These are phyloP conservation scores for Calypte anna DNA, from an alignment of 2,113 vertebrate genomes.

Conservation along the genomic window DNA sequence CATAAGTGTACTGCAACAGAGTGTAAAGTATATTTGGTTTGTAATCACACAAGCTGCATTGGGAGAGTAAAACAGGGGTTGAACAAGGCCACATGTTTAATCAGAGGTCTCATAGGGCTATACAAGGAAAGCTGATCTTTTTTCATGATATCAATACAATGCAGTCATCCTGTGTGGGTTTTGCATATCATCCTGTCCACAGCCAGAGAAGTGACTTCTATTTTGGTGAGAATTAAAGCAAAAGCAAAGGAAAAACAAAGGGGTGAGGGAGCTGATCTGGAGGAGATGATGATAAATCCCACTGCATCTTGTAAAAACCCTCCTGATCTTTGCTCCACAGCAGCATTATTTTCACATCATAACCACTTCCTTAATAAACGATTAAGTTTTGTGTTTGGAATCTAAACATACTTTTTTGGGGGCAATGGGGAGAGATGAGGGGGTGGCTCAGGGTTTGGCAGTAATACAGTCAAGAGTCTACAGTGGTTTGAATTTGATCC, in stretches of 20 bases:
- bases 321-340: constrained; percentile 13
- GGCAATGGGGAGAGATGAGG: background rate
- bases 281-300: constrained; percentile 28
- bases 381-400: constrained; percentile 48
- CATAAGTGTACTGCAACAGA: background rate
- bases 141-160: constrained; percentile 45
- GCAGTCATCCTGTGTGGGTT: constrained; percentile 58
- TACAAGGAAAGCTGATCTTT: constrained; percentile 51
- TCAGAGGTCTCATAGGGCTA: constrained; percentile 11
- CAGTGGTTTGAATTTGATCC: constrained; percentile 19
- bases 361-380: constrained; percentile 65
- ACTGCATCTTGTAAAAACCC: constrained; percentile 24
- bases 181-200: constrained; percentile 38
- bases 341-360: background rate
- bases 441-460: constrained; percentile 13
- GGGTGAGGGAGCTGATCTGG: background rate
- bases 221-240: constrained; percentile 39
- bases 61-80: constrained; percentile 42
- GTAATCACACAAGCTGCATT: background rate
- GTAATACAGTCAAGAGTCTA: background rate
- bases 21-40: constrained; percentile 22
- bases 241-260: constrained; percentile 13
- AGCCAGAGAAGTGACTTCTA: constrained; percentile 13
- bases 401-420: constrained; percentile 25
- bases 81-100: constrained; percentile 50